Evolutionary conservation across 1,140 invertebrate species (phyloP).

Genomic region (Mylabris phalerata): DNA sequence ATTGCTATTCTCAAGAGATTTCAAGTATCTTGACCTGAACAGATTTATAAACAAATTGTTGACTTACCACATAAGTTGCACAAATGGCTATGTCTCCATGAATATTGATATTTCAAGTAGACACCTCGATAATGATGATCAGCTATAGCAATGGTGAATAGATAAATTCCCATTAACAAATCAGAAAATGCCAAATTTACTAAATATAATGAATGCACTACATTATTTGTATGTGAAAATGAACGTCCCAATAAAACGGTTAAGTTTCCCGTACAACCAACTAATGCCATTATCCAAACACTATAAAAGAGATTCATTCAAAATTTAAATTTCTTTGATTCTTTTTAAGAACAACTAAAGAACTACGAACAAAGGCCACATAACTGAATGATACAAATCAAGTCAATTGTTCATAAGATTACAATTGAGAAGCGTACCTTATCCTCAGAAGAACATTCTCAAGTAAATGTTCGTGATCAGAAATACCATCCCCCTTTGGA

Average conservation of each 20-base stretch:
- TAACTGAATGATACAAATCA: background rate
- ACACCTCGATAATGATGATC: constrained; percentile 54
- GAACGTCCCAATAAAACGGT: constrained; percentile 56
- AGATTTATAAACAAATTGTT: constrained; percentile 7
- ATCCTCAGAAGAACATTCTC: constrained; percentile 50
- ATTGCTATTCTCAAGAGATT: background rate
- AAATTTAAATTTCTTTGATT: background rate
- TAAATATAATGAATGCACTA: constrained; percentile 55
- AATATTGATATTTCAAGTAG: constrained; percentile 52
- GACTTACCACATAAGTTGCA: constrained; percentile 49
- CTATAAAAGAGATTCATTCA: constrained; percentile 34
- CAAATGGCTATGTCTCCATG: constrained; percentile 51
- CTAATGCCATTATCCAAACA: constrained; percentile 60
- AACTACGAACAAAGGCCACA: background rate
- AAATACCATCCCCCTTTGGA: constrained; percentile 57
- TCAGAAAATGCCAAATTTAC: constrained; percentile 61
- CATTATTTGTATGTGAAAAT: constrained; percentile 43
- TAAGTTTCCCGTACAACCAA: constrained; percentile 56
- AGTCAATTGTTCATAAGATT: too few species aligned
- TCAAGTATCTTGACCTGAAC: background rate
- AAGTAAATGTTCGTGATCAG: constrained; percentile 52
- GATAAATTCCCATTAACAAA: constrained; percentile 62
- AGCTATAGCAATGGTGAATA: constrained; percentile 56
- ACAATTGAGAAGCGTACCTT: constrained; percentile 39
- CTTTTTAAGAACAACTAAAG: background rate